These are phyloP conservation scores for Aphelocoma californica DNA, from an alignment of 2,797 vertebrate genomes.

Conservation along the genomic window DNA sequence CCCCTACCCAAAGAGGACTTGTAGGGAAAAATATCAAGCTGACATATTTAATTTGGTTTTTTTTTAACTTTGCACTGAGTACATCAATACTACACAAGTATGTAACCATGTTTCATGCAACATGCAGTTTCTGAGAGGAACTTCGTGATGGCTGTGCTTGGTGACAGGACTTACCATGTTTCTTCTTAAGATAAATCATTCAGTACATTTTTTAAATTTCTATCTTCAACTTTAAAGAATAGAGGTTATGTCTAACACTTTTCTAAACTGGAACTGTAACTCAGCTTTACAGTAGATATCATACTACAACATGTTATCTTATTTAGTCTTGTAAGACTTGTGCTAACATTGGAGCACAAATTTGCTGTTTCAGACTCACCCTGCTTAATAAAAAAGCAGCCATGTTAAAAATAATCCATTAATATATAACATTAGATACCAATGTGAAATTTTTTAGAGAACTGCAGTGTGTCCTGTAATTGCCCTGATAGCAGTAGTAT, in stretches of 20 bases:
- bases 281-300: neutral
- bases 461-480: neutral
- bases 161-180: neutral
- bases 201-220: neutral
- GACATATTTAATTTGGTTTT: accelerated
- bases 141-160: neutral
- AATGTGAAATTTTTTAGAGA: neutral
- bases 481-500: neutral
- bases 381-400: neutral
- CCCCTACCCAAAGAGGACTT: neutral
- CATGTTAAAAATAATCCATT: neutral
- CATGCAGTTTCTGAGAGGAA: neutral
- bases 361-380: neutral
- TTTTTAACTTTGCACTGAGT: neutral
- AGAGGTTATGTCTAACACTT: neutral
- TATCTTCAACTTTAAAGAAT: neutral
- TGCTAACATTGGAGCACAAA: neutral
- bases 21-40: neutral
- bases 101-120: neutral
- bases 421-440: neutral
- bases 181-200: neutral
- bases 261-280: neutral
- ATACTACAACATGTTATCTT: neutral
- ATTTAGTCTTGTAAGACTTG: neutral
- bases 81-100: neutral